phyloP scores from a whole-genome alignment of 2,888 invertebrate species.

The Parnassius glacialis region DNA sequence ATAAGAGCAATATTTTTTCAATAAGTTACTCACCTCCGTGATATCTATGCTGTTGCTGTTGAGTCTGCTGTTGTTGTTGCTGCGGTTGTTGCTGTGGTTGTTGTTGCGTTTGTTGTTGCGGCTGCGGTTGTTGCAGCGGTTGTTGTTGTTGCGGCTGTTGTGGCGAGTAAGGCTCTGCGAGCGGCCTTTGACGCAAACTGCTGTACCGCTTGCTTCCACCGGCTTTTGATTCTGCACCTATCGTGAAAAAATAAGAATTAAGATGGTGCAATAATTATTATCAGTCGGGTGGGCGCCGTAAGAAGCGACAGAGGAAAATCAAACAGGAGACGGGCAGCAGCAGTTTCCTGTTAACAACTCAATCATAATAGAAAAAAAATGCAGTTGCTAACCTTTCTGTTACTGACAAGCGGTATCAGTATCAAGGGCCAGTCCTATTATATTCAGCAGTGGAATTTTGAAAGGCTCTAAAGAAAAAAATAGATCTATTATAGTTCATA shows the following conservation, averaged over 20 bases:
- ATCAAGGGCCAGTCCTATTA: too few relatives aligned
- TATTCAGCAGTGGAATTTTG: too few relatives aligned
- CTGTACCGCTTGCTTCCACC: conserved; percentile 82
- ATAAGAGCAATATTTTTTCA: background rate
- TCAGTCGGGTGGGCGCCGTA: too few relatives aligned
- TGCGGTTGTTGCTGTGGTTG: conserved; percentile 34
- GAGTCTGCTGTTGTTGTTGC: conserved; percentile 25
- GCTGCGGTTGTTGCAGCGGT: conserved; percentile 27
- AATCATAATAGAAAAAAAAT: too few relatives aligned
- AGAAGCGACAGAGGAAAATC: too few relatives aligned
- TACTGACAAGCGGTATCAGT: too few relatives aligned
- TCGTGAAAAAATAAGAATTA: background rate
- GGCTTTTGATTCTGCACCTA: conserved; percentile 43
- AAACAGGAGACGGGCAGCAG: too few relatives aligned
- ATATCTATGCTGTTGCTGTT: conserved; percentile 48
- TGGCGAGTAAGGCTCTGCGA: conserved; percentile 77
- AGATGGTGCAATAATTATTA: too few relatives aligned
- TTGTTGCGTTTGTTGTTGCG: conserved; percentile 26
- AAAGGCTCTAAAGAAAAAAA: too few relatives aligned
- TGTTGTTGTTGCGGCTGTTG: conserved; percentile 31
- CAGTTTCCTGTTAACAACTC: too few relatives aligned
- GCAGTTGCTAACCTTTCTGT: too few relatives aligned
- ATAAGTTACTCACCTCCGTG: conserved; percentile 45
- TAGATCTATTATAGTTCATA: too few relatives aligned
- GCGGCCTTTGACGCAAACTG: conserved; percentile 79